phyloP scores from a whole-genome alignment of 2,888 invertebrate genomes.

The Drosophila mimica region DNA sequence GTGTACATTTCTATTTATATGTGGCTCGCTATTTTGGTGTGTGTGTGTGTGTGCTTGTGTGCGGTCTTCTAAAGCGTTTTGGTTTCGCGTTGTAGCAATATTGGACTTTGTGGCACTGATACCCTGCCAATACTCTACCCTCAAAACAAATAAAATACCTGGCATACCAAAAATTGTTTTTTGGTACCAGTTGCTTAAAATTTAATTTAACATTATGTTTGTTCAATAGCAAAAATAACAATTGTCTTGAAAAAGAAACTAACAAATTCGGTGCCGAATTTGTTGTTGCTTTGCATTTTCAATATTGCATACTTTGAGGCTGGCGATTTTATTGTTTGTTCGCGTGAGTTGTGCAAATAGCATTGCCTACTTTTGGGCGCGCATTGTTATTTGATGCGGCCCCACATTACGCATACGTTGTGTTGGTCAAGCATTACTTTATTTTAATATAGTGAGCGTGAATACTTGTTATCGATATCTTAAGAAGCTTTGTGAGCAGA shows the following conservation, averaged over 20 bases:
- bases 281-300: neutral
- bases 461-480: neutral
- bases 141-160: neutral
- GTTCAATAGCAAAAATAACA: neutral
- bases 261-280: slow-evolving; percentile 6
- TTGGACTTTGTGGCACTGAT: slow-evolving; percentile 23
- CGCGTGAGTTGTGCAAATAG: slow-evolving; percentile 20
- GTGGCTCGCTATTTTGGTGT: slow-evolving; percentile 14
- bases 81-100: slow-evolving; percentile 37
- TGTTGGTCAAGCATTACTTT: neutral
- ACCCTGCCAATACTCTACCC: slow-evolving; percentile 30
- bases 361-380: slow-evolving; percentile 56
- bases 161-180: neutral
- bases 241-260: neutral
- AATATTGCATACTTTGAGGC: slow-evolving; percentile 50
- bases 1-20: slow-evolving; percentile 33
- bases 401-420: slow-evolving; percentile 36
- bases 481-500: neutral
- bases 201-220: neutral
- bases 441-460: too few species aligned
- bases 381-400: slow-evolving; percentile 35
- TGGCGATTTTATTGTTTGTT: slow-evolving; percentile 35
- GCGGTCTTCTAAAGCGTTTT: slow-evolving; percentile 53
- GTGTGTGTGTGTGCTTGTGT: slow-evolving; percentile 19
- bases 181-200: neutral